A percentile compares a stretch with the other conserved stretches of the same genome.
Conservation (phyloP, 2,888 invertebrate species). For the Pammene aurita region DNA sequence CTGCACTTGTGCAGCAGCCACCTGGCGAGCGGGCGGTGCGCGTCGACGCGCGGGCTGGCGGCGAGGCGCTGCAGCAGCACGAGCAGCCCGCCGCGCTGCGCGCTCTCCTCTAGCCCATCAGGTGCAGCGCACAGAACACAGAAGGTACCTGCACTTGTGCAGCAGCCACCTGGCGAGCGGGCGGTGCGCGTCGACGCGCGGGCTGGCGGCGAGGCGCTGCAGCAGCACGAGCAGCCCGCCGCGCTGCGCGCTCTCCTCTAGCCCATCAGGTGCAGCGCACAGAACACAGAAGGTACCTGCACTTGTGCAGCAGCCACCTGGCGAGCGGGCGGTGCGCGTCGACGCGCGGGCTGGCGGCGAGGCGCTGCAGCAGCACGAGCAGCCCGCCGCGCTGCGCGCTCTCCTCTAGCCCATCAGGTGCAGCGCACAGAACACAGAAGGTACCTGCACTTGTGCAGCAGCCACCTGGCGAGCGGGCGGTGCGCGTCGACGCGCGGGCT, state of each 20-base stretch:
- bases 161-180: constrained; percentile 93
- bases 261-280: no score
- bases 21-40: constrained; percentile 91
- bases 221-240: constrained; percentile 87
- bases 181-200: constrained; percentile 92
- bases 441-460: constrained; percentile 88
- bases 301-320: constrained; percentile 90
- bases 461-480: constrained; percentile 92
- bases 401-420: no score
- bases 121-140: no score
- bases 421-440: no score
- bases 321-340: constrained; percentile 94
- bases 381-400: constrained; percentile 89
- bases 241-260: constrained; percentile 88
- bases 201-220: constrained; percentile 87
- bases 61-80: constrained; percentile 88
- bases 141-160: constrained; percentile 87
- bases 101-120: no score
- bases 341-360: constrained; percentile 88
- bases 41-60: constrained; percentile 89
- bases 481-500: constrained; percentile 92
- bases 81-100: constrained; percentile 87
- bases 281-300: constrained; percentile 84
- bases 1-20: constrained; percentile 92
- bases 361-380: constrained; percentile 87